Evolutionary conservation across 2,888 invertebrate species (phyloP).

Genomic region (Nymphalis urticae): DNA sequence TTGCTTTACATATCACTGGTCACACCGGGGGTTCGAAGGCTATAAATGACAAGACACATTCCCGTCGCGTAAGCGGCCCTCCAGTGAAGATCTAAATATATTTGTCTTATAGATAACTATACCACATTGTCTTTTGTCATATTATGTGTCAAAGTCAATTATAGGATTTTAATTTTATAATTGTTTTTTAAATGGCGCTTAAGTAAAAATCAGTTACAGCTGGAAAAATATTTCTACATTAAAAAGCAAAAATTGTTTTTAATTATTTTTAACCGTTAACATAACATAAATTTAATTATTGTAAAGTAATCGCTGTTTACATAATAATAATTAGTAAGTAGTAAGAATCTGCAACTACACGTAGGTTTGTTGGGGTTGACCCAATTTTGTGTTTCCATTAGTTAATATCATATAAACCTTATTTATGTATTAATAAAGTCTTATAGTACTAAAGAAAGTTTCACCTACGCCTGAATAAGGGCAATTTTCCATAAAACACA

Average conservation of each 20-base stretch:
- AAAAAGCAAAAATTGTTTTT: background rate
- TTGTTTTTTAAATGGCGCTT: too few relatives aligned
- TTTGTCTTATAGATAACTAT: conserved; percentile 10
- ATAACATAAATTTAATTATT: background rate
- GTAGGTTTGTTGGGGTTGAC: too few relatives aligned
- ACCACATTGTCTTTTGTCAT: background rate
- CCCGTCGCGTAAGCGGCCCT: conserved; percentile 32
- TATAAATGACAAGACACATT: conserved; percentile 27
- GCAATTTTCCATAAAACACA: too few relatives aligned
- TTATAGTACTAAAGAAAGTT: too few relatives aligned
- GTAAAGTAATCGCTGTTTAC: background rate
- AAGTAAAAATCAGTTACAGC: too few relatives aligned
- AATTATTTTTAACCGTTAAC: background rate
- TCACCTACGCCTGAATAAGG: too few relatives aligned
- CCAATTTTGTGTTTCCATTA: too few relatives aligned
- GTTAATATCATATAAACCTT: too few relatives aligned
- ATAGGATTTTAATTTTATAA: background rate
- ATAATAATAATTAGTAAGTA: background rate
- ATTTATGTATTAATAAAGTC: too few relatives aligned
- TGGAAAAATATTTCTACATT: too few relatives aligned
- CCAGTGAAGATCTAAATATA: conserved; percentile 43
- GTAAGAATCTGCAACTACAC: too few relatives aligned
- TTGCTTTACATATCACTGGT: conserved; percentile 6
- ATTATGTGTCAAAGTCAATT: background rate
- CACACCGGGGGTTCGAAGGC: conserved; percentile 21